Base-by-base conservation (phyloP, 2,888 invertebrate genomes). In the Beris chalybata region DNA sequence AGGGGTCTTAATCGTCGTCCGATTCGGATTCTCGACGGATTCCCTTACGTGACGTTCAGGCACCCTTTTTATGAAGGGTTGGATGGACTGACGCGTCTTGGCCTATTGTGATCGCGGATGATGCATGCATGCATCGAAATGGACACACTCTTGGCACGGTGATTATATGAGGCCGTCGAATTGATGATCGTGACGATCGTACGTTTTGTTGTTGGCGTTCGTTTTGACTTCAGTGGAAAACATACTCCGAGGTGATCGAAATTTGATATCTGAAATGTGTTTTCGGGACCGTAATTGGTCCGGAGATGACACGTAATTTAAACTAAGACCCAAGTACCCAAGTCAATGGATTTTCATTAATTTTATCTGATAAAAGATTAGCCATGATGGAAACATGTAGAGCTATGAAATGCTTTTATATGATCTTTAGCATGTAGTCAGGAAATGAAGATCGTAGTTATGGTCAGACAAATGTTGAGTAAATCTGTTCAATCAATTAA, bases 121-220 rank as follows among this genome's bases (percentile, higher is more conserved):
- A 65, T 43, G 22, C 55, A 64, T 52, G 59, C 38, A 64, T 74
- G 75, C 71, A 77, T 73, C 74, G 72, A 72, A 76, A 73, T 76
- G 74, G 73, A 72, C 77, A 77, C 77, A 73, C 77, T 76, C 76
- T 72, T 71, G 70, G 69, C 70, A 64, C 57, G 50, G 44, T 54
- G 61, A 38, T 52, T 38, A 15, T 32, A 47, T n/a, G 61, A 52
- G 32, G 58, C 47, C 47, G 29, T 38, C 6, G 52, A 50, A 52
- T 52, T 12, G 11, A 22, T 11, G 43, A 32, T 29, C 52, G 30
- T 59, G 59, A 30, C 31, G 22, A 15, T 58, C 22, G 9, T 31
- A 13, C 38, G n/a, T 47, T 31, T 48, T 48, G n/a, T 61, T 61
- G 30, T 61, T 61, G 61, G 52, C 32, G 50, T 61, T 52, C 32